Conservation (phyloP, 2,113 vertebrate species). For the Brachyhypopomus gauderio region DNA sequence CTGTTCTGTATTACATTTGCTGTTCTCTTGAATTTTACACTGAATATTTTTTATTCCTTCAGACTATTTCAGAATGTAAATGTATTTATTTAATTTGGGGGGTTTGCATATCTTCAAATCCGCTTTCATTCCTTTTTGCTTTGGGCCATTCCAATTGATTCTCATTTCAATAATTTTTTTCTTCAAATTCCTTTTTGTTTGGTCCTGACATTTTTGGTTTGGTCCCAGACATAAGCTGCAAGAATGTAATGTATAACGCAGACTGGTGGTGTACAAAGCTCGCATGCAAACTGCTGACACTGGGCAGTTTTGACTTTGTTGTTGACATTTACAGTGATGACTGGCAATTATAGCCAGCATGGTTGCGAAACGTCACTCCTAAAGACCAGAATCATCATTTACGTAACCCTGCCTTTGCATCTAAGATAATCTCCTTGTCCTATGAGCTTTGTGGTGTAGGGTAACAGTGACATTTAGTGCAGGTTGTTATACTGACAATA, state of each 20-base stretch:
- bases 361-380: neutral
- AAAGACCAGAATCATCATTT: conserved; percentile 15
- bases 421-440: neutral
- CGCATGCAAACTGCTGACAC: neutral
- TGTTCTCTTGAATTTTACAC: conserved; percentile 21
- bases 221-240: conserved; percentile 32
- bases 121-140: conserved; percentile 29
- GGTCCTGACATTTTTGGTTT: neutral
- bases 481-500: conserved; percentile 5
- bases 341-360: neutral
- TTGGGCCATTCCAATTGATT: neutral
- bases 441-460: neutral
- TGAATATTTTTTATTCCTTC: neutral
- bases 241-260: neutral
- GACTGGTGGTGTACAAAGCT: conserved; percentile 1
- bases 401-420: neutral
- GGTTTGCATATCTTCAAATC: neutral
- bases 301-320: neutral
- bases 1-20: conserved; percentile 36
- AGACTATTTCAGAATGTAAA: conserved; percentile 16
- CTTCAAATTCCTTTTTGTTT: neutral
- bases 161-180: neutral
- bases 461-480: neutral
- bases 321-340: neutral
- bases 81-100: conserved; percentile 16